Evolutionary conservation across 2,888 invertebrate species (phyloP).

Genomic region (Leistus spinibarbis): DNA sequence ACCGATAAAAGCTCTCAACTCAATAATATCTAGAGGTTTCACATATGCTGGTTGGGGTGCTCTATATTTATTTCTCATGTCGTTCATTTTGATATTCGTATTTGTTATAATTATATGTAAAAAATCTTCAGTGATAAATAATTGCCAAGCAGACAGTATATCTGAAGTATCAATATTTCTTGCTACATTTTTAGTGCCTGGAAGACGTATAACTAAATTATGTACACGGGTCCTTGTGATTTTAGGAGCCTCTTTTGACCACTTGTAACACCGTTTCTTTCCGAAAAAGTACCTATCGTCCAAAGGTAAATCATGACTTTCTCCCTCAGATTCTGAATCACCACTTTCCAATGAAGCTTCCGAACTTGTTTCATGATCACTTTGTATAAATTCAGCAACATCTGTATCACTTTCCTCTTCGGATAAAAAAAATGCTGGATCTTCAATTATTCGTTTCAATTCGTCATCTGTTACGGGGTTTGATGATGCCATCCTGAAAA

Average conservation of each 20-base stretch:
- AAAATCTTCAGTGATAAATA: slow-evolving; percentile 5
- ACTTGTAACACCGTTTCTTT: too few species aligned
- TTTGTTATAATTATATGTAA: neutral
- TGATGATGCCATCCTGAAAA: neutral
- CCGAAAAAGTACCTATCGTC: too few species aligned
- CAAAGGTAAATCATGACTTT: too few species aligned
- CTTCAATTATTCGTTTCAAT: too few species aligned
- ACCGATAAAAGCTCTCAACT: too few species aligned
- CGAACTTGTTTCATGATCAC: neutral
- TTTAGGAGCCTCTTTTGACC: too few species aligned
- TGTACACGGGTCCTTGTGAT: too few species aligned
- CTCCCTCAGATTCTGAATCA: neutral
- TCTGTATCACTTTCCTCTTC: too few species aligned
- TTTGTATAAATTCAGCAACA: neutral
- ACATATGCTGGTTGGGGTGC: neutral
- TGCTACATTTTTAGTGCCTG: neutral
- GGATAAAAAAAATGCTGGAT: too few species aligned
- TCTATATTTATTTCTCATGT: slow-evolving; percentile 1
- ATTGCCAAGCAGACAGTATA: slow-evolving; percentile 7
- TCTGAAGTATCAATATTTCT: neutral
- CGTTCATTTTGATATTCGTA: neutral
- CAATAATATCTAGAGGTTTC: slow-evolving; percentile 2
- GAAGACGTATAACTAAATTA: too few species aligned
- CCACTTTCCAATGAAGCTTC: neutral
- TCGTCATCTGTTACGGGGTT: neutral